A percentile compares a stretch with the other conserved stretches of the same genome.
Evolutionary conservation across 2,888 invertebrate genomes (phyloP).

Genomic region (Mesochorus sp.): DNA sequence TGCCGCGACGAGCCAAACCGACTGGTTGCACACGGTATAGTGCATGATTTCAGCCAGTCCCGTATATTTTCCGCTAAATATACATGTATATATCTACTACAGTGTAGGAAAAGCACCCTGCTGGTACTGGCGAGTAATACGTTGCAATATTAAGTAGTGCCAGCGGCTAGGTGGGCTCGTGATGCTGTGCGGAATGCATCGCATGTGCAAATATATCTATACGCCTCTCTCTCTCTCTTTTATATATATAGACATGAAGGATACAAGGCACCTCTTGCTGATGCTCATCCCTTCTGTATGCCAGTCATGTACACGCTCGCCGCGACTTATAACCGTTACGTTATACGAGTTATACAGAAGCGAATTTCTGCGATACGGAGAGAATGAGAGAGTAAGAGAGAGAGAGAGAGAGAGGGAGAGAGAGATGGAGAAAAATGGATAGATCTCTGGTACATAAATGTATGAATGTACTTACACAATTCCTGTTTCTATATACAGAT

Average conservation of each 20-base stretch:
- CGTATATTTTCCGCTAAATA: constrained; percentile 36
- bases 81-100: neutral
- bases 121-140: constrained; percentile 69
- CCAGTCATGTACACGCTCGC: constrained; percentile 71
- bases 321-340: constrained; percentile 75
- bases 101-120: constrained; percentile 52
- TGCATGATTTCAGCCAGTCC: constrained; percentile 60
- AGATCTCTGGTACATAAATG: neutral
- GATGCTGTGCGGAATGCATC: constrained; percentile 49
- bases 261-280: constrained; percentile 24
- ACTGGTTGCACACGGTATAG: constrained; percentile 21
- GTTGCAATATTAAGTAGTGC: constrained; percentile 77
- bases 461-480: neutral
- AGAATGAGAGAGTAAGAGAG: constrained; percentile 13
- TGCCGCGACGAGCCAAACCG: constrained; percentile 25
- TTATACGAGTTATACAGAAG: constrained; percentile 56
- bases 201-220: constrained; percentile 38
- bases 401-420: neutral
- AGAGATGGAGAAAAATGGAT: neutral
- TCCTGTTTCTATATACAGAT: too few species aligned
- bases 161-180: constrained; percentile 58
- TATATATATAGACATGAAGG: too few species aligned
- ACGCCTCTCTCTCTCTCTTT: too few species aligned
- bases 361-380: constrained; percentile 27
- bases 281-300: constrained; percentile 65